phyloP scores from a whole-genome alignment of 2,797 vertebrate genomes.

The Percopsis omiscomaycus region DNA sequence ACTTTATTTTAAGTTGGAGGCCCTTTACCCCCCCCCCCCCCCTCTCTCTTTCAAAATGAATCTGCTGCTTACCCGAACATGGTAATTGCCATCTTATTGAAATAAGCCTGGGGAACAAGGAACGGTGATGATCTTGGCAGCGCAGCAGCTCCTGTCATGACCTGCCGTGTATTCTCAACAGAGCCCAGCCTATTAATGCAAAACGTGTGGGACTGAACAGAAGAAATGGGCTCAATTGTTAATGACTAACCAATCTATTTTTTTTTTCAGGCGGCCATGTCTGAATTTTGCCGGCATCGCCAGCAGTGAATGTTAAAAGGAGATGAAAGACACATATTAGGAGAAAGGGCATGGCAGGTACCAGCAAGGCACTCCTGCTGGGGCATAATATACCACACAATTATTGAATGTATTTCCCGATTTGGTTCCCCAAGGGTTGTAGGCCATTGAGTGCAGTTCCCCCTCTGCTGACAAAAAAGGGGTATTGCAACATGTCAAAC shows the following conservation, averaged over 20 bases:
- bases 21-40: conserved; percentile 12
- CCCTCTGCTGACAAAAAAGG: conserved; percentile 56
- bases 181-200: conserved; percentile 58
- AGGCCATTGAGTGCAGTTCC: conserved; percentile 21
- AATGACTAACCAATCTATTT: not conserved
- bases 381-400: conserved; percentile 26
- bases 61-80: conserved; percentile 58
- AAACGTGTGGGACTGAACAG: conserved; percentile 51
- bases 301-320: conserved; percentile 8
- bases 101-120: conserved; percentile 54
- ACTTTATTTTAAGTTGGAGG: conserved; percentile 39
- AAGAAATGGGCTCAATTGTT: conserved; percentile 27
- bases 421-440: conserved; percentile 4
- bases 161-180: conserved; percentile 60
- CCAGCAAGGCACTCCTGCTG: conserved; percentile 41
- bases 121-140: conserved; percentile 57
- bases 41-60: conserved; percentile 66
- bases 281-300: conserved; percentile 17
- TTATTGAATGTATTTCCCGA: conserved; percentile 16
- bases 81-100: conserved; percentile 65
- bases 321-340: conserved; percentile 22
- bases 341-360: conserved; percentile 29
- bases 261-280: conserved; percentile 33
- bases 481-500: conserved; percentile 16
- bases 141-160: conserved; percentile 26